phyloP scores from a whole-genome alignment of 2,113 vertebrate genomes.

The Bucco capensis region DNA sequence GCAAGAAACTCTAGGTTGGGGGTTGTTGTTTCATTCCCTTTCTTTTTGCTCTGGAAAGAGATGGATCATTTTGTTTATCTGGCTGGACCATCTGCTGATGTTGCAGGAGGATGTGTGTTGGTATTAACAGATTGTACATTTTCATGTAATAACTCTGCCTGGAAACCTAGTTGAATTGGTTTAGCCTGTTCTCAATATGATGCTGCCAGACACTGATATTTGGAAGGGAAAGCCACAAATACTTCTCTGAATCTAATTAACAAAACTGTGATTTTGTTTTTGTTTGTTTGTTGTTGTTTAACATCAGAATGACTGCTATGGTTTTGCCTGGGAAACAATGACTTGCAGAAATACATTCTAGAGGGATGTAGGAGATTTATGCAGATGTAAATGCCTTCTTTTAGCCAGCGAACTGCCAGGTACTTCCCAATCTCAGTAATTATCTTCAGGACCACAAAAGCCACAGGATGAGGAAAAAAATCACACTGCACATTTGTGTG shows the following conservation, averaged over 20 bases:
- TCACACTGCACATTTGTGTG: not conserved
- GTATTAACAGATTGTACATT: not conserved
- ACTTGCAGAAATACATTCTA: not conserved
- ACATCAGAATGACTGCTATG: not conserved
- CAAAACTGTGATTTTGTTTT: not conserved
- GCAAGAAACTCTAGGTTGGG: not conserved
- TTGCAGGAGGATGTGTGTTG: not conserved
- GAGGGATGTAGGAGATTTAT: not conserved
- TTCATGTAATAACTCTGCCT: not conserved
- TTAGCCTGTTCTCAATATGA: not conserved
- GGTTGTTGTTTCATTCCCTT: not conserved
- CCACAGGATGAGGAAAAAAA: slow-evolving; percentile 13
- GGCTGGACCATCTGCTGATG: not conserved
- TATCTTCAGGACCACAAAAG: slow-evolving; percentile 3
- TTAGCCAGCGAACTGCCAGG: slow-evolving; percentile 8
- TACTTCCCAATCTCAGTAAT: not conserved
- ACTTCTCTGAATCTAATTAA: not conserved
- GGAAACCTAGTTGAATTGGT: not conserved
- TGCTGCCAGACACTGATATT: not conserved
- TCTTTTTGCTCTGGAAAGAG: not conserved
- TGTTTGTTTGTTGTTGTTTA: not conserved
- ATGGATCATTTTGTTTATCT: not conserved
- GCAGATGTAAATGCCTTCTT: slow-evolving; percentile 6
- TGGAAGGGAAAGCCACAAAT: not conserved
- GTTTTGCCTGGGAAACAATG: not conserved